These are phyloP conservation scores for Sylvicola fuscatus DNA, from an alignment of 2,888 invertebrate species.

Conservation along the genomic window DNA sequence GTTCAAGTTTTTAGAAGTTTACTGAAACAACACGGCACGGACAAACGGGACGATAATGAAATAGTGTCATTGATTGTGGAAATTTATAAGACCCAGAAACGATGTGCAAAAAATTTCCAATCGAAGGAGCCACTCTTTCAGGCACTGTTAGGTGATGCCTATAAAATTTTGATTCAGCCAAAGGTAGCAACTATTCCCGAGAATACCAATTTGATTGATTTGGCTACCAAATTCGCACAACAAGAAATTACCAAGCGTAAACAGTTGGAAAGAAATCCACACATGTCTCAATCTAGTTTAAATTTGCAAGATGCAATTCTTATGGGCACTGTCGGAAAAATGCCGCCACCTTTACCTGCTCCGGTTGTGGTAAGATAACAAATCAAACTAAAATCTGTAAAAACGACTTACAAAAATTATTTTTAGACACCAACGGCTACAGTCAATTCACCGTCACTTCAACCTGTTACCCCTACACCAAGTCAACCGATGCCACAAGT, in stretches of 20 bases:
- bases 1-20: slow-evolving; percentile 45
- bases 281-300: too few species aligned
- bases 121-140: slow-evolving; percentile 33
- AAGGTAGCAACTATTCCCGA: slow-evolving; percentile 33
- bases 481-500: slow-evolving; percentile 5
- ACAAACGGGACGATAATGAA: slow-evolving; percentile 28
- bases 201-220: slow-evolving; percentile 38
- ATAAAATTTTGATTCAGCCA: slow-evolving; percentile 38
- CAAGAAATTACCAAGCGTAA: slow-evolving; percentile 36
- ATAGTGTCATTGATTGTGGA: slow-evolving; percentile 31
- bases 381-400: not conserved
- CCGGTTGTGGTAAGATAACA: not conserved
- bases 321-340: too few species aligned
- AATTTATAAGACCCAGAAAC: slow-evolving; percentile 46
- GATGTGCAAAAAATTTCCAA: slow-evolving; percentile 37
- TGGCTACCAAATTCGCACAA: slow-evolving; percentile 49
- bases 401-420: not conserved
- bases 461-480: too few species aligned
- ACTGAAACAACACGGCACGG: slow-evolving; percentile 32
- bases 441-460: not conserved
- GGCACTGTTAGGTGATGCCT: slow-evolving; percentile 45
- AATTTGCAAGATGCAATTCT: too few species aligned
- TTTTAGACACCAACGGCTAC: not conserved
- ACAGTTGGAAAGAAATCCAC: slow-evolving; percentile 25
- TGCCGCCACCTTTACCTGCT: not conserved